Conservation (phyloP, 2,113 vertebrate genomes). For the Notothenia rossii region DNA sequence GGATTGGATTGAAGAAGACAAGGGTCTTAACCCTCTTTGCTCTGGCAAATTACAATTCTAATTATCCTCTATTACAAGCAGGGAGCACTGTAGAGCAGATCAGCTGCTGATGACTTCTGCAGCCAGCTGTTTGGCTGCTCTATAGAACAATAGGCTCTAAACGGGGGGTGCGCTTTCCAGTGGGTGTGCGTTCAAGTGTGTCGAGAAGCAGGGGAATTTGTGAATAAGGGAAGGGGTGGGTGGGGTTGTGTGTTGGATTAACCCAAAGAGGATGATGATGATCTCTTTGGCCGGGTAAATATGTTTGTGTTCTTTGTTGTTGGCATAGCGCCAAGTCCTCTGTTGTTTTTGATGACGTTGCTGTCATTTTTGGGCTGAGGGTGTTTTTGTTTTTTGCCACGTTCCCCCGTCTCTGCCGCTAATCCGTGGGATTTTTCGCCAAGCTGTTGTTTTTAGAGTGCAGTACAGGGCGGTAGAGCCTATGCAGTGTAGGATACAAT, state of each 20-base stretch:
- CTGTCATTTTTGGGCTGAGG: constrained; percentile 45
- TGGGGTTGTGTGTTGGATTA: constrained; percentile 62
- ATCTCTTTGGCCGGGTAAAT: constrained; percentile 73
- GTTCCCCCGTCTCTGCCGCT: constrained; percentile 39
- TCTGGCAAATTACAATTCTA: constrained; percentile 74
- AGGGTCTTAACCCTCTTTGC: constrained; percentile 58
- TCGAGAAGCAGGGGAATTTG: constrained; percentile 38
- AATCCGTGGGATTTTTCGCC: constrained; percentile 67
- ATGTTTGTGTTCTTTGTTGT: constrained; percentile 67
- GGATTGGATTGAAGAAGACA: constrained; percentile 34
- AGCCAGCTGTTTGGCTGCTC: constrained; percentile 68
- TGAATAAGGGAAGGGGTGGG: constrained; percentile 11
- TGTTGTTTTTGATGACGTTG: constrained; percentile 56
- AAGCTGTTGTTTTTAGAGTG: constrained; percentile 70
- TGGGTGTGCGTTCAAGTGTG: constrained; percentile 42
- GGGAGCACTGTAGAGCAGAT: constrained; percentile 64
- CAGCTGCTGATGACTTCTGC: constrained; percentile 70
- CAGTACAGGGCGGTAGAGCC: constrained; percentile 35
- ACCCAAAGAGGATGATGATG: constrained; percentile 69
- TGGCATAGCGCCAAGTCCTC: constrained; percentile 35
- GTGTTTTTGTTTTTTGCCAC: constrained; percentile 56
- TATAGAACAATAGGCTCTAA: constrained; percentile 68
- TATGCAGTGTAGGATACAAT: constrained; percentile 11
- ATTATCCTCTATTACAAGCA: constrained; percentile 75
- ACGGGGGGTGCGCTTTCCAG: constrained; percentile 52